A percentile compares a stretch with the other conserved stretches of the same genome.
phyloP scores from a whole-genome alignment of 2,888 invertebrate genomes.

The Rhodophaea formosa region DNA sequence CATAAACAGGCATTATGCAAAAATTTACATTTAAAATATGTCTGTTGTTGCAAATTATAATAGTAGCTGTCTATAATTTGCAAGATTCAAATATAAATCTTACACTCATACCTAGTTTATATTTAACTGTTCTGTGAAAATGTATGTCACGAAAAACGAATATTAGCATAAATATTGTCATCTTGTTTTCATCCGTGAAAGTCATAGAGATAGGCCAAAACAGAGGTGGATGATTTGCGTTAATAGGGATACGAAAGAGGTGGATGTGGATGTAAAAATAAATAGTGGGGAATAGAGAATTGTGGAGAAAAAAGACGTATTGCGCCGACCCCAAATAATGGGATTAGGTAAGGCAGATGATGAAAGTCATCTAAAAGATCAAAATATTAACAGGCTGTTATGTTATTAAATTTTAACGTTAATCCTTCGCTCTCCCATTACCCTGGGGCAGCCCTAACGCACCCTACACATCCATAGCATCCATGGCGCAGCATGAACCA shows the following conservation, averaged over 20 bases:
- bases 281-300: too few species aligned
- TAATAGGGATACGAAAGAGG: too few species aligned
- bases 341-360: too few species aligned
- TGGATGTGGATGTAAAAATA: too few species aligned
- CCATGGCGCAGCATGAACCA: conserved; percentile 30
- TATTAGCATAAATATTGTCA: not conserved
- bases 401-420: not conserved
- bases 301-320: too few species aligned
- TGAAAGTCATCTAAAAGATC: too few species aligned
- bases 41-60: too few species aligned
- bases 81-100: not conserved
- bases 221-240: too few species aligned
- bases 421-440: not conserved
- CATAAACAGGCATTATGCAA: too few species aligned
- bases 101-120: not conserved
- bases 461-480: conserved; percentile 18
- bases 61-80: not conserved
- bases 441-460: conserved; percentile 14
- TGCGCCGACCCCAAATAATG: too few species aligned
- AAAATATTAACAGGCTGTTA: not conserved
- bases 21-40: too few species aligned
- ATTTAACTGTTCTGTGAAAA: not conserved
- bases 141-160: not conserved
- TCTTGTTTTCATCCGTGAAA: not conserved
- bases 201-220: too few species aligned